phyloP scores from a whole-genome alignment of 2,888 invertebrate genomes.

The Synergus japonicus region DNA sequence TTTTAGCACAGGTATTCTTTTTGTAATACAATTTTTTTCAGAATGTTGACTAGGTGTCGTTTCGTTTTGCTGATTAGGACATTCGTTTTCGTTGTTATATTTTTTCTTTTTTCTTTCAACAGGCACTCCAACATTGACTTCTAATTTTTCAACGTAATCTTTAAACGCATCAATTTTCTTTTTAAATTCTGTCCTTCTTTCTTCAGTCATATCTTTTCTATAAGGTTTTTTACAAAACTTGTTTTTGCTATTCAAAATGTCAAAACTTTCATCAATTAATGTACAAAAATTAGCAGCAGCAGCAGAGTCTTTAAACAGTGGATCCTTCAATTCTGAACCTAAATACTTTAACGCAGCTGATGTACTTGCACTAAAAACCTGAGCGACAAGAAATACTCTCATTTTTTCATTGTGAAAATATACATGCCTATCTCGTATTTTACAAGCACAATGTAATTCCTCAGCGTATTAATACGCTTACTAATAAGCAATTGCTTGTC shows the following conservation, averaged over 20 bases:
- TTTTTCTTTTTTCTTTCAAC: neutral
- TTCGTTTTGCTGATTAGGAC: neutral
- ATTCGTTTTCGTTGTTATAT: neutral
- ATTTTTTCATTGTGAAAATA: conserved; percentile 57
- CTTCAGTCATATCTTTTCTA: conserved; percentile 17
- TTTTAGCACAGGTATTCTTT: conserved; percentile 40
- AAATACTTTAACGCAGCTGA: conserved; percentile 53
- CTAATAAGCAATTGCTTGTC: no score
- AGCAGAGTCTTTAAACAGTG: conserved; percentile 37
- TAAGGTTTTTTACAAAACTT: conserved; percentile 46
- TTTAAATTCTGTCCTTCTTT: conserved; percentile 28
- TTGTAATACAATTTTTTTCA: neutral
- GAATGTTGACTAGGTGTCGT: neutral
- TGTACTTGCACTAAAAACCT: conserved; percentile 58
- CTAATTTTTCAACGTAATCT: conserved; percentile 41
- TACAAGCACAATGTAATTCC: conserved; percentile 57
- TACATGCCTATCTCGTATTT: conserved; percentile 56
- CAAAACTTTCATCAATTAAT: conserved; percentile 58
- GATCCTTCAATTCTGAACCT: conserved; percentile 45
- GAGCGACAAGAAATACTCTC: conserved; percentile 58
- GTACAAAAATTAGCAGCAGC: conserved; percentile 54
- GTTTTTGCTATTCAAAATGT: conserved; percentile 58
- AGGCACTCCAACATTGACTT: neutral
- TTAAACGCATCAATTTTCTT: conserved; percentile 40
- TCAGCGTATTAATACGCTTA: no score